phyloP scores from a whole-genome alignment of 2,888 invertebrate species.

The Drosophila birchii region DNA sequence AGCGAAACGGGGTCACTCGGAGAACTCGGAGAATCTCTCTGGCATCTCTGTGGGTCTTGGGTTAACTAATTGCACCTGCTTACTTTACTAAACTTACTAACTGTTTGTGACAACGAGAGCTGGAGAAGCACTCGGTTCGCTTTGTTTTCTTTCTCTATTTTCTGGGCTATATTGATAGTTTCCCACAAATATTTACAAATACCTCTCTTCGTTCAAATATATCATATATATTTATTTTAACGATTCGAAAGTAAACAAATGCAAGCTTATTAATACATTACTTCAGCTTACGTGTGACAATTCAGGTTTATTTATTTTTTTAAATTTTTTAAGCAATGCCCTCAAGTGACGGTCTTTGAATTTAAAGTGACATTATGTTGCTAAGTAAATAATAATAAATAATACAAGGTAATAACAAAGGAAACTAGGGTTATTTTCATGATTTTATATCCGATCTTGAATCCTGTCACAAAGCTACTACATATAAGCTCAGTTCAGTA shows the following conservation, averaged over 20 bases:
- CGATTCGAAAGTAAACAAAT: slow-evolving; percentile 3
- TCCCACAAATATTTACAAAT: slow-evolving; percentile 1
- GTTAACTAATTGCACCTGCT: slow-evolving; percentile 1
- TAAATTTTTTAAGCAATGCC: neutral
- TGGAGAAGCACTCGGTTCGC: neutral
- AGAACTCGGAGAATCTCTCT: slow-evolving; percentile 5
- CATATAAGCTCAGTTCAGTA: neutral
- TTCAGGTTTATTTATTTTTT: neutral
- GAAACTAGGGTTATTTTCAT: no score
- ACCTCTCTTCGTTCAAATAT: neutral
- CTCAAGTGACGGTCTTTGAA: neutral
- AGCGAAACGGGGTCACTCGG: slow-evolving; percentile 21
- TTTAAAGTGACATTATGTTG: neutral
- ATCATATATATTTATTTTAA: neutral
- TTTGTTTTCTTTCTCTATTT: neutral
- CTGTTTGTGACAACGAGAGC: slow-evolving; percentile 4
- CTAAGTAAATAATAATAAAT: neutral
- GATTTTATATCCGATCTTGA: no score
- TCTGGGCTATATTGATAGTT: neutral
- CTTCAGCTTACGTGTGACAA: slow-evolving; percentile 5
- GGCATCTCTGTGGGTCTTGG: slow-evolving; percentile 1
- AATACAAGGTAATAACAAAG: neutral
- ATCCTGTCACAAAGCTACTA: no score
- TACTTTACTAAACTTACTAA: slow-evolving; percentile 4
- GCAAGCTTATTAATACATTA: slow-evolving; percentile 1